Evolutionary conservation across 1,140 invertebrate species (phyloP), one percentile per base, ranked within the genome.

Genomic region (Lanistes nyassanus): DNA sequence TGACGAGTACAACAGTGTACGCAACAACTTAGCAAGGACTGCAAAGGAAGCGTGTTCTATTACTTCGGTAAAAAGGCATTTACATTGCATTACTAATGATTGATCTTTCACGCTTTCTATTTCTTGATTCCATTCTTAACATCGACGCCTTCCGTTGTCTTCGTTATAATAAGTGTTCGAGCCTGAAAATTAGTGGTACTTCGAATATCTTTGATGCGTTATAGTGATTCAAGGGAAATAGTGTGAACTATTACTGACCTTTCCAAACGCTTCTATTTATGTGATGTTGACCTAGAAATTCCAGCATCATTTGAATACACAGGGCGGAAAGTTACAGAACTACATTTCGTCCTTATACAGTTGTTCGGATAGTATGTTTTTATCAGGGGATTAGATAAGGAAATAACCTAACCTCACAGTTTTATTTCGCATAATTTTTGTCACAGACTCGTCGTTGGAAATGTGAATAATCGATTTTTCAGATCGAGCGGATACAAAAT

Each of bases 401-500:
- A 31, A 21, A 11, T 21, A 11, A 26, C 34, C 34, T 62, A 26
- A 11, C 2, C n/a, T 31, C 13, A 62, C 13, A 21, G 58, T n/a
- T 62, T 26, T 55, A 21, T 55, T 55, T n/a, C n/a, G 19, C 53
- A n/a, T 21, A 55, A 21, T 55, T n/a, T n/a, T 55, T 29, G 34
- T 29, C 16, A 62, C n/a, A 21, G 13, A 62, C 2, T 21, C 13
- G 16, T 29, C n/a, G 13, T 26, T n/a, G n/a, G n/a, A n/a, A n/a
- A 26, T 62, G 11, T 26, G 26, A 26, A 65, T 65, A 36, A 65
- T 37, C 21, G 7, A 7, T 66, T 23, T 68, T 47, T 74, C 69
- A 85, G 84, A 83, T 85, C 80, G 66, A 85, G 65, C 68, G 83
- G 16, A 77, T 85, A 4, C 82, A 85, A 75, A 84, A 84, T 65